Base-by-base conservation (phyloP, 2,888 invertebrate genomes). In the Tipula confusa region DNA sequence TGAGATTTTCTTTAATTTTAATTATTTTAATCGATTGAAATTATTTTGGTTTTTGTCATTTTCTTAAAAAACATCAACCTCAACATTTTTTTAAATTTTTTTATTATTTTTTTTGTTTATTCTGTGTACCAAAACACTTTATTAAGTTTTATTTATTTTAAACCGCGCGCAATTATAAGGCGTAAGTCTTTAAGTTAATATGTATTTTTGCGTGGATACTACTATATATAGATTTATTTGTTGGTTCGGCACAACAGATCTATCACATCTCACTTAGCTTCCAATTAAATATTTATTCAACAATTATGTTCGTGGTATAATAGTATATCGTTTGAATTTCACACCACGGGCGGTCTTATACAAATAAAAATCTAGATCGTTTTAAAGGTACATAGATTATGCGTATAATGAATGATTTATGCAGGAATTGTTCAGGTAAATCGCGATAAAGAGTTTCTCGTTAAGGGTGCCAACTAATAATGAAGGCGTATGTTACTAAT, bases 21-120 rank as follows among this genome's bases (percentile, higher is more conserved):
- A 80, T 80, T 80, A 80, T 29, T 29, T 80, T 80, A 80, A 80
- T 80, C 29, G 80, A 80, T 80, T 80, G 80, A 80, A 80, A 80
- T 80, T 80, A 80, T 80, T 80, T 80, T 80, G 29, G 4, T 29
- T 80, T 80, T 80, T 80, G 80, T 80, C 80, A 80, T 80, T 80
- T 80, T 80, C 15, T 80, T 29, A 64, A 64, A 64, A 64, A 64
- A 64, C 18, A 64, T 24, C 24, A n/a, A n/a, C n/a, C n/a, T n/a
- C n/a, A n/a, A n/a, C n/a, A n/a, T n/a, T n/a, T n/a, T n/a, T n/a
- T n/a, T n/a, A 64, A 64, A 64, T 64, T 43, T 43, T n/a, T 43
- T 43, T 43, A 43, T n/a, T 43, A 9, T n/a, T 33, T 24, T 11
- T 24, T 64, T 64, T 64, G 6, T 24, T 24, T 64, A 9, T 24